These are phyloP conservation scores for Ptychoptera contaminata DNA, from an alignment of 2,888 invertebrate genomes.

Conservation along the genomic window DNA sequence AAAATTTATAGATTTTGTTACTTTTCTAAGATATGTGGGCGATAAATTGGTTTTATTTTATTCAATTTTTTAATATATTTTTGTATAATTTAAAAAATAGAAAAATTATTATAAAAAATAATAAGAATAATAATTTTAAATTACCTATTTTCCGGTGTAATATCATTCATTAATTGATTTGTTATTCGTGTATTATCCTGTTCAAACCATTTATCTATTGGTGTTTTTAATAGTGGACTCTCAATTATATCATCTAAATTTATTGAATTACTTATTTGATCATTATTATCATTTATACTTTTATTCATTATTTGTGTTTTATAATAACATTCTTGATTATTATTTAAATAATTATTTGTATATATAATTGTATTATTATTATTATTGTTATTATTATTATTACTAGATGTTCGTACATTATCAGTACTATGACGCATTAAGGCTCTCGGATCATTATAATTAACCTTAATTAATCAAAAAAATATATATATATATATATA, in stretches of 20 bases:
- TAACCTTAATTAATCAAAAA: too few relatives aligned
- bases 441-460: slow-evolving; percentile 6
- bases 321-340: not conserved
- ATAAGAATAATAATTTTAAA: not conserved
- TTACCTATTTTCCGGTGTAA: slow-evolving; percentile 5
- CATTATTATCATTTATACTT: too few relatives aligned
- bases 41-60: too few relatives aligned
- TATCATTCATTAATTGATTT: slow-evolving; percentile 3
- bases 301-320: too few relatives aligned
- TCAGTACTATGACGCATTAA: slow-evolving; percentile 9
- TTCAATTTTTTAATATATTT: too few relatives aligned
- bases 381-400: not conserved
- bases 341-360: not conserved
- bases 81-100: too few relatives aligned
- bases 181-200: slow-evolving; percentile 6
- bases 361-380: too few relatives aligned
- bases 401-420: slow-evolving; percentile 7
- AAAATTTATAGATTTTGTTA: too few relatives aligned
- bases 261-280: not conserved
- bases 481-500: too few relatives aligned
- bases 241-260: slow-evolving; percentile 10
- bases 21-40: too few relatives aligned
- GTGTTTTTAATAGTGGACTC: slow-evolving; percentile 7
- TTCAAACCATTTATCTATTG: not conserved
- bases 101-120: too few relatives aligned